phyloP scores from a whole-genome alignment of 2,113 vertebrate genomes.

The Pantherophis guttatus region DNA sequence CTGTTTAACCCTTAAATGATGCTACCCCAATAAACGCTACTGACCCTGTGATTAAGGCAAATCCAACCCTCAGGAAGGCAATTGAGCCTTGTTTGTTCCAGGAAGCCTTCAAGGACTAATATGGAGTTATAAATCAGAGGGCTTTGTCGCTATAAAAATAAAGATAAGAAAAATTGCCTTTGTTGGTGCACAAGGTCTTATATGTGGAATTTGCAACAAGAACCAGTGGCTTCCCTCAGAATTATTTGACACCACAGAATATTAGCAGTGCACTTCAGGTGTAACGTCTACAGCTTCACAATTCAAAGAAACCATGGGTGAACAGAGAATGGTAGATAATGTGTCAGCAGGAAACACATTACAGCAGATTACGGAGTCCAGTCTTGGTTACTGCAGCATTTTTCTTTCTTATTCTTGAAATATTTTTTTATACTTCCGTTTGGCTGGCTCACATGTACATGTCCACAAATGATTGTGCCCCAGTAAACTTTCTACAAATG shows the following conservation, averaged over 20 bases:
- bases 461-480: neutral
- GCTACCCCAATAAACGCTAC: neutral
- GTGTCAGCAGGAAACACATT: neutral
- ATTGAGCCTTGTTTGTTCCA: neutral
- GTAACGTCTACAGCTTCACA: neutral
- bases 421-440: neutral
- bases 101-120: neutral
- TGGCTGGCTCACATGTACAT: neutral
- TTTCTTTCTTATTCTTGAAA: neutral
- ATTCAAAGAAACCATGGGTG: neutral
- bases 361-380: neutral
- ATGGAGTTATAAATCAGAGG: neutral
- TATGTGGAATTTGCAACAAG: neutral
- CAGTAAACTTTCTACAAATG: neutral
- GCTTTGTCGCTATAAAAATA: neutral
- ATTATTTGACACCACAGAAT: neutral
- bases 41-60: neutral
- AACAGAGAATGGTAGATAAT: neutral
- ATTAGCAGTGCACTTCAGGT: neutral
- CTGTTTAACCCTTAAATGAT: neutral
- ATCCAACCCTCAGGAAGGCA: neutral
- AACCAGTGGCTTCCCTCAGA: neutral
- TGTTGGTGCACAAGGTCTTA: neutral
- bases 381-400: neutral
- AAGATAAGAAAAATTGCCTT: neutral